phyloP scores from a whole-genome alignment of 2,113 vertebrate genomes.

The Beaufortia kweichowensis region DNA sequence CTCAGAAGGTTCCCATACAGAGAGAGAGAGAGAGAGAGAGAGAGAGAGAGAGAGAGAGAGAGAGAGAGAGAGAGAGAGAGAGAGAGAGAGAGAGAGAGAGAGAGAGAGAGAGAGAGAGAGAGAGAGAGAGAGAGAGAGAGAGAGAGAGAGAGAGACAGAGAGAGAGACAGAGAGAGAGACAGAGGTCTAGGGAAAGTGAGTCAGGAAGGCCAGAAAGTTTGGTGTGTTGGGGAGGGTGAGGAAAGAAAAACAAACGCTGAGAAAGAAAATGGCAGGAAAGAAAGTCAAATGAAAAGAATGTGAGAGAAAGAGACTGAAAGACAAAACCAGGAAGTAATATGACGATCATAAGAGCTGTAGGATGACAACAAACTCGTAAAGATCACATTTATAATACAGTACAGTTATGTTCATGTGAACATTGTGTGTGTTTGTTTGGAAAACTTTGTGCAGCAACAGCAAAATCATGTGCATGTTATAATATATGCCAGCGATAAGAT shows the following conservation, averaged over 20 bases:
- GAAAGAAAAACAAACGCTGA: conserved; percentile 47
- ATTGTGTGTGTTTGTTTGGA: too few species aligned
- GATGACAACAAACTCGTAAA: neutral
- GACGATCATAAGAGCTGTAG: neutral
- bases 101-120: conserved; percentile 13
- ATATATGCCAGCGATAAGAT: too few species aligned
- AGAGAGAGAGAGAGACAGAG: neutral
- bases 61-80: conserved; percentile 29
- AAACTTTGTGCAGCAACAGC: too few species aligned
- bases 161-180: neutral
- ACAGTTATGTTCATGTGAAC: too few species aligned
- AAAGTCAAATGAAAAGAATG: conserved; percentile 26
- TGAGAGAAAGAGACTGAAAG: neutral
- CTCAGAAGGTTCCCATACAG: conserved; percentile 16
- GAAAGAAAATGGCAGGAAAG: conserved; percentile 41
- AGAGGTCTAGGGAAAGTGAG: conserved; percentile 36
- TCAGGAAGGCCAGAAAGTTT: conserved; percentile 43
- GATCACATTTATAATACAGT: too few species aligned
- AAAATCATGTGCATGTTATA: too few species aligned
- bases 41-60: conserved; percentile 27
- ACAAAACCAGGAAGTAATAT: neutral
- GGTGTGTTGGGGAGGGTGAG: conserved; percentile 19
- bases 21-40: neutral
- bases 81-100: conserved; percentile 29
- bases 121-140: neutral